These are phyloP conservation scores for Hydractinia symbiolongicarpus DNA, from an alignment of 30 jellyfish, hydroid and myxozoan genomes.

Conservation along the genomic window DNA sequence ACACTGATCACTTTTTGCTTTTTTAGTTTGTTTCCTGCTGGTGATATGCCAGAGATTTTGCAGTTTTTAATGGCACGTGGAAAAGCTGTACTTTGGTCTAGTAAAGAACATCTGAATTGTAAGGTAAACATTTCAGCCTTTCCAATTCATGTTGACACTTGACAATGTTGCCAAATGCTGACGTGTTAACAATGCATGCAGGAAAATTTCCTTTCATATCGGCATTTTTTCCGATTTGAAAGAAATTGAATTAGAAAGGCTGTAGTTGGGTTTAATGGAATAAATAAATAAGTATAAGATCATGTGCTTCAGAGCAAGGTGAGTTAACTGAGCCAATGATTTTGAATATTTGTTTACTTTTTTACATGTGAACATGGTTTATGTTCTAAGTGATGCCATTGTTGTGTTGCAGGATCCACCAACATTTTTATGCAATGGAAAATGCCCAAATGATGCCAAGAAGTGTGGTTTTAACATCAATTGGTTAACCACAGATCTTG, in stretches of 20 bases:
- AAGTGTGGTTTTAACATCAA: conserved; percentile 74
- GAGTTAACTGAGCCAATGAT: no score
- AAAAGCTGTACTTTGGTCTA: conserved; percentile 92
- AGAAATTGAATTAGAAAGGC: no score
- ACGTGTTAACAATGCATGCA: no score
- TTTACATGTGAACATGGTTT: not conserved
- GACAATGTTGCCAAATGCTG: not conserved
- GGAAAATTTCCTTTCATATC: no score
- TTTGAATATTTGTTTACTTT: no score
- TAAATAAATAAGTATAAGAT: no score
- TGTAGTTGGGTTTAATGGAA: no score
- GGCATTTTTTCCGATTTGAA: no score
- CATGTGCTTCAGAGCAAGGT: no score
- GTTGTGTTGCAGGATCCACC: conserved; percentile 75
- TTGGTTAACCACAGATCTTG: conserved; percentile 69
- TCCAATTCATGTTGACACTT: not conserved
- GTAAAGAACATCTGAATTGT: conserved; percentile 68
- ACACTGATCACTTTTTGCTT: no score
- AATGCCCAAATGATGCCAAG: conserved; percentile 61
- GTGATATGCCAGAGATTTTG: conserved; percentile 88
- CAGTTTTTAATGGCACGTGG: conserved; percentile 54
- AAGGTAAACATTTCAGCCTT: conserved; percentile 44
- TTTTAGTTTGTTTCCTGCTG: conserved; percentile 78
- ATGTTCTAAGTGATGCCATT: not conserved
- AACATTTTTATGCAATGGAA: conserved; percentile 77